Conservation (phyloP, 2,888 invertebrate genomes). For the Miltochrista miniata region DNA sequence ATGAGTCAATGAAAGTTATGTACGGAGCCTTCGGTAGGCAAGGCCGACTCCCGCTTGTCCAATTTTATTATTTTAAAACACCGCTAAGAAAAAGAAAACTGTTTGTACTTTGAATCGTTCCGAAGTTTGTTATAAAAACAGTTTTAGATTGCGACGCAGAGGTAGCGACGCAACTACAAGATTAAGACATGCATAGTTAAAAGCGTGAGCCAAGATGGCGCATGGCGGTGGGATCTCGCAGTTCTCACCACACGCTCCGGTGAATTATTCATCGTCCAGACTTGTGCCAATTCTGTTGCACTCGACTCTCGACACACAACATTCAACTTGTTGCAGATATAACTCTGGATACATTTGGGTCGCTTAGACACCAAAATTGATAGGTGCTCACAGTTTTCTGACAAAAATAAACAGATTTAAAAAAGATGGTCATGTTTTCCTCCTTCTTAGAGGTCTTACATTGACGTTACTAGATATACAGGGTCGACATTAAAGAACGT, state of each 20-base stretch:
- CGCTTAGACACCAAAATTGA: not conserved
- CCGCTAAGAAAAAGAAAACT: too few relatives aligned
- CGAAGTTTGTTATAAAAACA: not conserved
- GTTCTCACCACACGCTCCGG: slow-evolving; percentile 10
- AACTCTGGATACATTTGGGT: slow-evolving; percentile 11
- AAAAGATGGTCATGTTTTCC: too few relatives aligned
- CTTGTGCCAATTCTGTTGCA: slow-evolving; percentile 36
- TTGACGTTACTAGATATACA: too few relatives aligned
- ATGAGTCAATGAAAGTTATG: too few relatives aligned
- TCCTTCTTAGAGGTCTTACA: too few relatives aligned
- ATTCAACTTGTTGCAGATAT: slow-evolving; percentile 37
- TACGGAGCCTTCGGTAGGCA: too few relatives aligned
- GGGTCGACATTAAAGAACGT: too few relatives aligned
- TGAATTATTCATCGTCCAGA: slow-evolving; percentile 34
- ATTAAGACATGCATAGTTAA: slow-evolving; percentile 18
- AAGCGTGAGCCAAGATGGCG: slow-evolving; percentile 2
- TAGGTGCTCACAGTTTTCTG: not conserved
- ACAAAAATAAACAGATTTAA: not conserved
- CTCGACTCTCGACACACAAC: slow-evolving; percentile 21
- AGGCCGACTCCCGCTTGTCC: too few relatives aligned
- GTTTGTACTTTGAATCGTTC: too few relatives aligned
- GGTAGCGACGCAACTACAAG: slow-evolving; percentile 1
- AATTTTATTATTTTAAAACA: too few relatives aligned
- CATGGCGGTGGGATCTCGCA: not conserved
- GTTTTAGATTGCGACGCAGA: not conserved